These are phyloP conservation scores for Drosophila gunungcola DNA, from an alignment of 1,140 invertebrate genomes.

Conservation along the genomic window DNA sequence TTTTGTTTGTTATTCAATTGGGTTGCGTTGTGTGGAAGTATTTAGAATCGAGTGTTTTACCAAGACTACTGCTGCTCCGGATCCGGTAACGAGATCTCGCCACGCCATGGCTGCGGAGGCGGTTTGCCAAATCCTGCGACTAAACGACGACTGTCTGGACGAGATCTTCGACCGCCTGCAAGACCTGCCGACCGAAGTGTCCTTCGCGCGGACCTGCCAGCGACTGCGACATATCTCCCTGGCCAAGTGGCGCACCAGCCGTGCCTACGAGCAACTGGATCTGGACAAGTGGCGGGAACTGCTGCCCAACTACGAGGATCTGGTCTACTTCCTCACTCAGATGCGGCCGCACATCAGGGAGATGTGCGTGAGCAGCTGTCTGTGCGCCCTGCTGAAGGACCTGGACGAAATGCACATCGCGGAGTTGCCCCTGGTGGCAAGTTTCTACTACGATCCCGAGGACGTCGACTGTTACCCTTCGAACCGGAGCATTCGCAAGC, in stretches of 20 bases:
- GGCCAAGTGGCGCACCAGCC: constrained; percentile 58
- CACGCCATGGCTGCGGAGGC: constrained; percentile 25
- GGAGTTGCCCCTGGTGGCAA: constrained; percentile 53
- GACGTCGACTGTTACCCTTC: constrained; percentile 75
- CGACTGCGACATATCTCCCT: constrained; percentile 61
- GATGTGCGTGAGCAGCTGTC: constrained; percentile 57
- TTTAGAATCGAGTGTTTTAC: neutral
- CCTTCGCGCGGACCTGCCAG: constrained; percentile 55
- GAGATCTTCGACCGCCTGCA: constrained; percentile 62
- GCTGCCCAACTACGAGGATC: constrained; percentile 62
- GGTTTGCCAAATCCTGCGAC: constrained; percentile 43
- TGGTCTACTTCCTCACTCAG: constrained; percentile 60
- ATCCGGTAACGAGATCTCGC: too few species aligned
- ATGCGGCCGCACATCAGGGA: constrained; percentile 53
- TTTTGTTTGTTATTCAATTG: constrained; percentile 49
- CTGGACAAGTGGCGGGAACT: constrained; percentile 66
- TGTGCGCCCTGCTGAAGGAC: constrained; percentile 65
- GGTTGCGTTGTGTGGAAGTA: neutral
- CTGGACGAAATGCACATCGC: constrained; percentile 68
- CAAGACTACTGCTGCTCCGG: too few species aligned
- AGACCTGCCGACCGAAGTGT: constrained; percentile 62
- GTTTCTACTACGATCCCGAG: constrained; percentile 66
- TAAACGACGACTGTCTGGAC: constrained; percentile 73
- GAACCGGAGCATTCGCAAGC: constrained; percentile 60
- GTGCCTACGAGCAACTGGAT: constrained; percentile 59